Percentiles rank a stretch among this genome's conserved stretches.
Conservation (phyloP, 1,140 invertebrate genomes). For the Cotesia typhae region DNA sequence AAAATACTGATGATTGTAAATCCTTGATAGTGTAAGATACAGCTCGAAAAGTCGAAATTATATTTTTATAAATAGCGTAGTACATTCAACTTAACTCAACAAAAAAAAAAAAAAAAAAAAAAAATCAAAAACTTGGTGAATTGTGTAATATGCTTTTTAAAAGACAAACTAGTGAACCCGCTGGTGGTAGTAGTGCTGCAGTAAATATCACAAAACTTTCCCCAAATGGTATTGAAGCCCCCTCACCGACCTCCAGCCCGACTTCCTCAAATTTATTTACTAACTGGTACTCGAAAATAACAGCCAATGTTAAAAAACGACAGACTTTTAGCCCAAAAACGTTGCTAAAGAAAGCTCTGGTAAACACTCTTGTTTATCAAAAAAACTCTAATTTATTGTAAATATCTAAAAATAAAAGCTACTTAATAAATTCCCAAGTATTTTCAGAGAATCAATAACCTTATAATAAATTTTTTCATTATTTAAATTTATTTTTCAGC, state of each 20-base stretch:
- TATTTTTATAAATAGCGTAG: not conserved
- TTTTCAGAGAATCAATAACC: too few species aligned
- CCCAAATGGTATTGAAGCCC: constrained; percentile 41
- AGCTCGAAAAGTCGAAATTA: too few species aligned
- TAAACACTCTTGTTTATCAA: constrained; percentile 40
- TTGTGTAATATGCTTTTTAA: constrained; percentile 50
- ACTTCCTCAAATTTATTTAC: constrained; percentile 50
- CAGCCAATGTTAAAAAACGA: constrained; percentile 62
- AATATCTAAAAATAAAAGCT: constrained; percentile 7
- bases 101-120: too few species aligned
- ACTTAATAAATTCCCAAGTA: constrained; percentile 7
- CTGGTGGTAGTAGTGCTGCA: constrained; percentile 40
- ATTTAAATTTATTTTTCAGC: constrained; percentile 69
- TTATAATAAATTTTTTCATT: too few species aligned
- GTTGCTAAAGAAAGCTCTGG: constrained; percentile 62
- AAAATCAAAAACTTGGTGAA: not conserved
- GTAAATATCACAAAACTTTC: constrained; percentile 29
- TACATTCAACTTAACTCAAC: not conserved
- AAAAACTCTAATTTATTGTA: not conserved
- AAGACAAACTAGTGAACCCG: constrained; percentile 57
- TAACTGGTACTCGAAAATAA: constrained; percentile 65
- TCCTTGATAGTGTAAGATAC: too few species aligned
- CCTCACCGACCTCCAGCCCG: constrained; percentile 57
- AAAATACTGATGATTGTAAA: not conserved
- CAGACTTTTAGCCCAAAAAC: constrained; percentile 60